Evolutionary conservation across 1,140 invertebrate genomes (phyloP).

Genomic region (Drosophila parabipectinata): DNA sequence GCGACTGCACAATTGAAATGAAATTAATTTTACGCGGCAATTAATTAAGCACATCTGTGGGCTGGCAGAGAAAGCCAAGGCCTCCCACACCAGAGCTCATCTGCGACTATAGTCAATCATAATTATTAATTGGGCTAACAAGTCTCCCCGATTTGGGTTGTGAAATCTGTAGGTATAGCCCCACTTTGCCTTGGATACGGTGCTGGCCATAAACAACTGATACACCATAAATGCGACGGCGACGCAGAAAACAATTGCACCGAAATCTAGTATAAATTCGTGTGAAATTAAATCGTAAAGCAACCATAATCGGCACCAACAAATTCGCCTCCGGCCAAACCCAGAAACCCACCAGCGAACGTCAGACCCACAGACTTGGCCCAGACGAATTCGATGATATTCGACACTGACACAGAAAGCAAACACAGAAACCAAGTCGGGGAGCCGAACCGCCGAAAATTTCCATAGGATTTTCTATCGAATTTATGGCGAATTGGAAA

Average conservation of each 20-base stretch:
- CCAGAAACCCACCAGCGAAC: constrained; percentile 57
- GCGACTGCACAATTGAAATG: constrained; percentile 74
- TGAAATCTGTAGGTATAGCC: constrained; percentile 51
- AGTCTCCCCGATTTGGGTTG: constrained; percentile 45
- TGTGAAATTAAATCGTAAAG: constrained; percentile 62
- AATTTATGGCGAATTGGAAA: constrained; percentile 31
- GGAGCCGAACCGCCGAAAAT: constrained; percentile 28
- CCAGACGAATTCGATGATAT: constrained; percentile 38
- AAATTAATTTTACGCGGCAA: constrained; percentile 79
- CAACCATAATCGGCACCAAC: constrained; percentile 37
- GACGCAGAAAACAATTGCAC: constrained; percentile 71
- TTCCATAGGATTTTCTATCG: constrained; percentile 56
- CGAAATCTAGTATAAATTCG: constrained; percentile 64
- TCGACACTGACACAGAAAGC: constrained; percentile 71
- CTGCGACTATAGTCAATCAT: constrained; percentile 5
- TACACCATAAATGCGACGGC: constrained; percentile 68
- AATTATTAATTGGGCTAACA: constrained; percentile 74
- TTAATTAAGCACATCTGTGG: constrained; percentile 71
- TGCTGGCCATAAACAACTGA: constrained; percentile 51
- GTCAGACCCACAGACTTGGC: constrained; percentile 40
- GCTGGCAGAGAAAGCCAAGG: constrained; percentile 66
- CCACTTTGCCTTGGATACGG: constrained; percentile 36
- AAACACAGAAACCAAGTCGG: constrained; percentile 9
- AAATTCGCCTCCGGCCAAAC: constrained; percentile 61
- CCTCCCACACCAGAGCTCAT: constrained; percentile 49